These are phyloP conservation scores for Diachasmimorpha longicaudata DNA, from an alignment of 1,140 invertebrate species.

Conservation along the genomic window DNA sequence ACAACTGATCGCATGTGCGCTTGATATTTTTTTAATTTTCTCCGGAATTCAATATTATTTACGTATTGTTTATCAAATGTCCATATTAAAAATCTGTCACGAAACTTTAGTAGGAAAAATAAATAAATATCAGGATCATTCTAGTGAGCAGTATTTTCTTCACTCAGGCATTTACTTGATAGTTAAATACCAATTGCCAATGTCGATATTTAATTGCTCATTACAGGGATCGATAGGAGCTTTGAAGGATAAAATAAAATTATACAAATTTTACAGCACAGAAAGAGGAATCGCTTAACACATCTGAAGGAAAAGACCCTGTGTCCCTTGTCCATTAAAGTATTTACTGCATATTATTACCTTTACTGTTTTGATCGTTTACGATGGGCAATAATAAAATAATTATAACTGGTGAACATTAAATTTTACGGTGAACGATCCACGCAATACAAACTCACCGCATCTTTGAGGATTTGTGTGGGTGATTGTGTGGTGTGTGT, in stretches of 20 bases:
- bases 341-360: slow-evolving; percentile 47
- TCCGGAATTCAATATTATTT: too few relatives aligned
- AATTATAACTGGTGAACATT: slow-evolving; percentile 56
- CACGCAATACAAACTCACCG: neutral
- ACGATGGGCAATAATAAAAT: slow-evolving; percentile 58
- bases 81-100: too few relatives aligned
- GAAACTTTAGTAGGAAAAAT: too few relatives aligned
- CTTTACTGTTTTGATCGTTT: slow-evolving; percentile 49
- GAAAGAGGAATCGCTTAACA: slow-evolving; percentile 37
- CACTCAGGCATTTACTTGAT: too few relatives aligned
- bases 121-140: too few relatives aligned
- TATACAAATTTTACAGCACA: neutral
- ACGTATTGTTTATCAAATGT: too few relatives aligned
- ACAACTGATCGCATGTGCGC: too few relatives aligned
- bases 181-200: too few relatives aligned
- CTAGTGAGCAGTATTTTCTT: too few relatives aligned
- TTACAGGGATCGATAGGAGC: neutral
- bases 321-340: slow-evolving; percentile 43
- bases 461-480: neutral
- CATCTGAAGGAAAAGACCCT: slow-evolving; percentile 27
- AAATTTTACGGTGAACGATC: slow-evolving; percentile 48
- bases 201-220: neutral
- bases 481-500: neutral
- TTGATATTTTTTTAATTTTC: too few relatives aligned
- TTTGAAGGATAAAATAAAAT: neutral